Evolutionary conservation across 2,888 invertebrate species (phyloP), one percentile per base, ranked within the genome.

Genomic region (Drosophila glabriapex): DNA sequence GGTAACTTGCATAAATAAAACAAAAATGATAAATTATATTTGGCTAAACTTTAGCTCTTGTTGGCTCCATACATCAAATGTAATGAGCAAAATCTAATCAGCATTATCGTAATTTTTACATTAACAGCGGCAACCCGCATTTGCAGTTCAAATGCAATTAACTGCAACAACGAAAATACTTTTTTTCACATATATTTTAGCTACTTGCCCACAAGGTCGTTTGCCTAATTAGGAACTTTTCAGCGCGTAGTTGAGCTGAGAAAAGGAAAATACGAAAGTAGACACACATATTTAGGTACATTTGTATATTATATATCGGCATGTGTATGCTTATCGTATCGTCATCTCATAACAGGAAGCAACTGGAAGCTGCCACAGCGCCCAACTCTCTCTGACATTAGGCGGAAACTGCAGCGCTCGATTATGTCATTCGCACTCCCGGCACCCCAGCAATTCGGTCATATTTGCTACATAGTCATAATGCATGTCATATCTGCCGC

Each of bases 401-500:
- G 55, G 64, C 82, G 90, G 85, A 88, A 82, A 72, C 90, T 85
- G 88, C 90, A 87, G 56, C 67, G 68, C 77, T 85, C 85, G 85
- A 85, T 85, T 85, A 90, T 90, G 90, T 85, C 90, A 85, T 87
- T 85, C 63, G 53, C 70, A 76, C n/a, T n/a, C 16, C n/a, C 63
- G 61, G 61, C 63, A 60, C 54, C 63, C 55, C 68, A 19, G 41
- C 52, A 46, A 41, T 39, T 62, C 39, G 31, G n/a, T 64, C 53
- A 73, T 84, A 74, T 87, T 85, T 85, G 73, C 68, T 87, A 80
- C 80, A 80, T 68, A 68, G 72, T 64, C 80, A 75, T 85, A 80
- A 85, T 85, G 90, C 90, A 89, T 85, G 88, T 82, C 85, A 74
- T 85, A 87, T 85, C 90, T 82, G 73, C 64, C 68, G 68, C 80